Evolutionary conservation across 1,140 invertebrate species (phyloP), one percentile per base, ranked within the genome.

Genomic region (Drosophila mayri): DNA sequence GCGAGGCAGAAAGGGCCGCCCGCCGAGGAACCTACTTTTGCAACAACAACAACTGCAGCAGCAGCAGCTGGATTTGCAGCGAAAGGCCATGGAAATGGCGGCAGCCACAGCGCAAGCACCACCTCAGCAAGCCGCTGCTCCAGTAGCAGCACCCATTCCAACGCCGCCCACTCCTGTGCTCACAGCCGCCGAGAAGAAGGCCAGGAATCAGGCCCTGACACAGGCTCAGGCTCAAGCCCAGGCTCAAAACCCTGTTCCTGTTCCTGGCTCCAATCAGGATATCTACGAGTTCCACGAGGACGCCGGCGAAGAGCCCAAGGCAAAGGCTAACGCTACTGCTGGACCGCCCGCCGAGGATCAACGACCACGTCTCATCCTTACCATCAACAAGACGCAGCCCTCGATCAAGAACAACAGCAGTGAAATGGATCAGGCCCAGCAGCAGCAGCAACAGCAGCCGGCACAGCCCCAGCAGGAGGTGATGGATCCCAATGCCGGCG

Each of bases 231-330:
- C 30, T 0, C 73, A 85, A 12, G 47, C 76, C 10, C 60, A 59
- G 30, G n/a, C 41, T 9, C 61, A 68, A 40, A 18, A 41, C 1
- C 47, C 65, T 5, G 18, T 37, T 3, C 64, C 66, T 1, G 18
- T 46, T 2, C 47, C 47, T 12, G 47, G 70, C n/a, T 60, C 70
- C 35, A 86, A 76, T 14, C 88, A 91, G 63, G 96, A 97, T 85
- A 95, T 97, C 4, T 97, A 97, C 76, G 96, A 97, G 90, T 97
- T 97, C 87, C 95, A 96, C 78, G 96, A 97, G 81, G 96, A 97
- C 88, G 96, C 96, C 30, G 96, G 96, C 50, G 96, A 97, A 68
- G 94, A 94, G 22, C 92, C 93, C 3, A 87, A 93, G 47, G 93
- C 40, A 2, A 84, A 77, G 43, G 35, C 71, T 28, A 66, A 47